Percentiles rank a stretch among this genome's conserved stretches.
These are phyloP conservation scores for Stratiomys singularior DNA, from an alignment of 2,888 invertebrate genomes.

Conservation along the genomic window DNA sequence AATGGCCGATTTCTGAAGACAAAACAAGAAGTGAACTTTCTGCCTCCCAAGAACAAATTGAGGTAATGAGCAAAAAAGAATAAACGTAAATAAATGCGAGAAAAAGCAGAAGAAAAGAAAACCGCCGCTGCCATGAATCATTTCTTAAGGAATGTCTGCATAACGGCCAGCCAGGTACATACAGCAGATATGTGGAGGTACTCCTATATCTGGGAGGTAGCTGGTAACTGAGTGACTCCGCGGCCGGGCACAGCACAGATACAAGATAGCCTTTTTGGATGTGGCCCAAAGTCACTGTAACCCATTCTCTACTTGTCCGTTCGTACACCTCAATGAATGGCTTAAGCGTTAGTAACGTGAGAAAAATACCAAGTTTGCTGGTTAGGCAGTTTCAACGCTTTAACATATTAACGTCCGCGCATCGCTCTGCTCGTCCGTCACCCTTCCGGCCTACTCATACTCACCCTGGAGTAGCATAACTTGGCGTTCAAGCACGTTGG, in stretches of 20 bases:
- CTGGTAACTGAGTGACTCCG: not conserved
- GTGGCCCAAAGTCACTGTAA: constrained; percentile 36
- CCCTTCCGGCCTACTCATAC: constrained; percentile 24
- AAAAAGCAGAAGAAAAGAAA: constrained; percentile 15
- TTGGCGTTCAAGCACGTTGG: constrained; percentile 13
- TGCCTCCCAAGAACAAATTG: constrained; percentile 40
- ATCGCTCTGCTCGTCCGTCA: not conserved
- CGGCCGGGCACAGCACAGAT: not conserved
- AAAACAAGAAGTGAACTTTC: constrained; percentile 32
- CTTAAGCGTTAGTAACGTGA: constrained; percentile 31
- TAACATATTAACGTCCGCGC: not conserved
- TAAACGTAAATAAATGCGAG: constrained; percentile 14
- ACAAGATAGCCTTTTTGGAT: constrained; percentile 3
- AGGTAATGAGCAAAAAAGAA: constrained; percentile 38
- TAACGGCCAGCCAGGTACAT: constrained; percentile 18
- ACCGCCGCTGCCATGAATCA: constrained; percentile 27
- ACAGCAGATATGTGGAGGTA: constrained; percentile 5
- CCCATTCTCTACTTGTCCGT: constrained; percentile 17
- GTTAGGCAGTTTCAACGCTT: constrained; percentile 7
- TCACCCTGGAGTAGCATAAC: not conserved
- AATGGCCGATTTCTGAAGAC: not conserved
- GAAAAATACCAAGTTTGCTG: constrained; percentile 37
- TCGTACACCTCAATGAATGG: constrained; percentile 13
- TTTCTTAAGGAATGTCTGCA: constrained; percentile 36
- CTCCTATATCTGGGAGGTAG: constrained; percentile 5